Conservation (phyloP, 2,797 vertebrate genomes). For the Lepilemur septentrionalis region DNA sequence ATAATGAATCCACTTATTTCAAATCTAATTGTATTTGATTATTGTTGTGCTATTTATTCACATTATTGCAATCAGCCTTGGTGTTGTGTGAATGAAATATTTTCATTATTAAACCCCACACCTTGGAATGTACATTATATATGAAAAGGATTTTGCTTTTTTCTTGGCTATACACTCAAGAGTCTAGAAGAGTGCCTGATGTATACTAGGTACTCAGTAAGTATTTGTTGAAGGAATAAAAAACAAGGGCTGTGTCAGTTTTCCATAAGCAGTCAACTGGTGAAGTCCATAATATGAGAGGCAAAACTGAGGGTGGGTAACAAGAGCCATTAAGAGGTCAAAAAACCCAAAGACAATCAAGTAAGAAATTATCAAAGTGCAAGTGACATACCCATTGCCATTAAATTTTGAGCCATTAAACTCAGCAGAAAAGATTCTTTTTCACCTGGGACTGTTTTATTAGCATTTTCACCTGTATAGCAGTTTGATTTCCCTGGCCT, state of each 20-base stretch:
- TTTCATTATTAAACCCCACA: not conserved
- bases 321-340: not conserved
- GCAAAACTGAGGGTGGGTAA: not conserved
- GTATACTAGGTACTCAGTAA: not conserved
- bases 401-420: constrained; percentile 26
- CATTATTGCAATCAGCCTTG: not conserved
- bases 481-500: not conserved
- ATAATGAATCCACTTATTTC: not conserved
- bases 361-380: constrained; percentile 22
- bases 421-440: not conserved
- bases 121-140: not conserved
- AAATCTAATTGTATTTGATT: not conserved
- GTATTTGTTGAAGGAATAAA: not conserved
- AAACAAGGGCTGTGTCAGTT: not conserved
- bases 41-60: not conserved
- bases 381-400: not conserved
- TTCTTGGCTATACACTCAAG: not conserved
- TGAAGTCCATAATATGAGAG: not conserved
- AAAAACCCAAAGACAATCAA: not conserved
- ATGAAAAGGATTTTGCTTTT: constrained; percentile 13
- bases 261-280: not conserved
- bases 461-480: not conserved
- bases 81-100: not conserved
- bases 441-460: not conserved
- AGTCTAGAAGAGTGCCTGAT: not conserved